phyloP scores from a whole-genome alignment of 37 sponge, comb jelly and placozoan species.

The Aplysina aerophoba region DNA sequence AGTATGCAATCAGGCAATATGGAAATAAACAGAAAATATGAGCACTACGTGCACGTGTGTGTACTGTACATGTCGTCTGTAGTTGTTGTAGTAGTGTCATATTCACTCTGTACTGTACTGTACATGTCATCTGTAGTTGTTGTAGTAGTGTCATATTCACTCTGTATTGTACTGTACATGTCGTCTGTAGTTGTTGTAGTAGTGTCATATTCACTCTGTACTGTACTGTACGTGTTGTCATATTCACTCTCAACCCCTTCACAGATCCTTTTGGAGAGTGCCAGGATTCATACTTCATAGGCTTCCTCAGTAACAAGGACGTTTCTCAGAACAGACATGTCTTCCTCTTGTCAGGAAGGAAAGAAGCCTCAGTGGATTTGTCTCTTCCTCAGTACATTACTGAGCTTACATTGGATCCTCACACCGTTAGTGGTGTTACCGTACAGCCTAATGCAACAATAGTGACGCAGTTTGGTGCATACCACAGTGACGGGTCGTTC shows the following conservation, averaged over 20 bases:
- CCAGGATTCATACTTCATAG: slow-evolving; percentile 10
- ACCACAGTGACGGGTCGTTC: not conserved
- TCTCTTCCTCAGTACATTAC: not conserved
- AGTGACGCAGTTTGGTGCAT: not conserved
- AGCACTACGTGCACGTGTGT: too few relatives aligned
- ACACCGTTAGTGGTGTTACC: not conserved
- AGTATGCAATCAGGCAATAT: too few relatives aligned
- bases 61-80: not conserved
- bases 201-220: not conserved
- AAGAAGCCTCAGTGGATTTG: not conserved
- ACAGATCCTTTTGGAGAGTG: not conserved
- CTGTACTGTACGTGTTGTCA: not conserved
- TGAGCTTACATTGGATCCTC: not conserved
- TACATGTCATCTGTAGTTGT: too few relatives aligned
- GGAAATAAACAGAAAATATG: too few relatives aligned
- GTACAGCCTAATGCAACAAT: not conserved
- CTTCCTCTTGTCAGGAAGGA: not conserved
- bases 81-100: too few relatives aligned
- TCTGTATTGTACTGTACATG: not conserved
- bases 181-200: too few relatives aligned
- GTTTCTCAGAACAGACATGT: not conserved
- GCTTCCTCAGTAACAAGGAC: slow-evolving; percentile 7
- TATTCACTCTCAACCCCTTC: too few relatives aligned
- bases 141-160: too few relatives aligned
- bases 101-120: not conserved